Percentiles rank a stretch among this genome's conserved stretches.
phyloP scores from a whole-genome alignment of 2,888 invertebrate species.

The Harmothoe impar region DNA sequence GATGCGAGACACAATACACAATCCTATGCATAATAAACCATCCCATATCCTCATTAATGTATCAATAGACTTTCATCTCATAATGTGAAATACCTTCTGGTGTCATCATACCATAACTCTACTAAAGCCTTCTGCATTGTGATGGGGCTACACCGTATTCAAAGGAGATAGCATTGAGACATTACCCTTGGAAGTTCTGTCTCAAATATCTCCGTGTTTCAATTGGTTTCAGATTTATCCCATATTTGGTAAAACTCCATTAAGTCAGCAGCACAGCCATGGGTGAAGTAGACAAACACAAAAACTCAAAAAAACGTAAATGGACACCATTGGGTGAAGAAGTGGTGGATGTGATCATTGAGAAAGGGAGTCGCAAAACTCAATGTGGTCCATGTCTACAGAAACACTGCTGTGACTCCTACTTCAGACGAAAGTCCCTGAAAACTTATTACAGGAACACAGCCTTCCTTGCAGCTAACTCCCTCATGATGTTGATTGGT shows the following conservation, averaged over 20 bases:
- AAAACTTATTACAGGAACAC: background rate
- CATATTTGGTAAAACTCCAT: background rate
- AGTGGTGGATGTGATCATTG: background rate
- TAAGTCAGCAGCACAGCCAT: background rate
- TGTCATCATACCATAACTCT: too few species aligned
- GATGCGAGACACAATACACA: too few species aligned
- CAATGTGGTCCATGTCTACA: background rate
- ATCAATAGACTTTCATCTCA: too few species aligned
- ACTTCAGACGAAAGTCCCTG: background rate
- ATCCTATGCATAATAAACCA: too few species aligned
- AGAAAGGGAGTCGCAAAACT: background rate
- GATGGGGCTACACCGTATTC: too few species aligned
- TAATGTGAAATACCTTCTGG: too few species aligned
- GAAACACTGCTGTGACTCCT: background rate
- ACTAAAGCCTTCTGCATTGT: too few species aligned
- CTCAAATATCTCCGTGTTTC: background rate
- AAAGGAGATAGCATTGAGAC: too few species aligned
- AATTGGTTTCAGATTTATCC: background rate
- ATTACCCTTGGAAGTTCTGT: background rate
- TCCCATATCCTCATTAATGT: too few species aligned
- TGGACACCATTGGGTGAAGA: background rate
- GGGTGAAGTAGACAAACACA: background rate
- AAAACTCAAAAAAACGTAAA: background rate
- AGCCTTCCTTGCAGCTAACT: background rate
- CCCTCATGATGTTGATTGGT: background rate